phyloP scores from a whole-genome alignment of 2,113 vertebrate species.

The Ptilorrhoa leucosticta region DNA sequence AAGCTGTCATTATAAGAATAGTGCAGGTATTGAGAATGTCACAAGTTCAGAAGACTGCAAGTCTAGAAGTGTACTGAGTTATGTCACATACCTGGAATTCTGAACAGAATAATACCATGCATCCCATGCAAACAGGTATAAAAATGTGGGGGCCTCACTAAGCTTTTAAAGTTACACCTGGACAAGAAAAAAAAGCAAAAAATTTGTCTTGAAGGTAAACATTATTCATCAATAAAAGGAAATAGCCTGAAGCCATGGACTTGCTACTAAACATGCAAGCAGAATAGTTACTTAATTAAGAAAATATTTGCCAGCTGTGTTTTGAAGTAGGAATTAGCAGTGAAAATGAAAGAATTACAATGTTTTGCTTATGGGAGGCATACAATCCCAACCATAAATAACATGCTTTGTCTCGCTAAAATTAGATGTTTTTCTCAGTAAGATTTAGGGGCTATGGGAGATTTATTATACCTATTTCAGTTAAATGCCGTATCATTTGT shows the following conservation, averaged over 20 bases:
- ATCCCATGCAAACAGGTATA: not conserved
- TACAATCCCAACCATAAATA: not conserved
- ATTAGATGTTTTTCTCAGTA: not conserved
- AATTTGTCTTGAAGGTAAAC: conserved; percentile 19
- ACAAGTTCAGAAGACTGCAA: conserved; percentile 36
- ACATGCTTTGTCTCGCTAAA: not conserved
- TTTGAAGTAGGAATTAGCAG: not conserved
- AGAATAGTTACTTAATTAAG: not conserved
- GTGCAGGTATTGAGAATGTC: not conserved
- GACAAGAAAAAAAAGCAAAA: not conserved
- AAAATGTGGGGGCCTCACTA: conserved; percentile 20
- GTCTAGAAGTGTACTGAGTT: conserved; percentile 15
- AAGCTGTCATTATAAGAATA: not conserved
- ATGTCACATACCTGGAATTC: conserved; percentile 61
- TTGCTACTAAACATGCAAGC: not conserved
- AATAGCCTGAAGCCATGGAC: conserved; percentile 10
- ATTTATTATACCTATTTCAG: not conserved
- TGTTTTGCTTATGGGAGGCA: not conserved
- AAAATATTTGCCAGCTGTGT: not conserved
- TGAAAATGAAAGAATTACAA: not conserved
- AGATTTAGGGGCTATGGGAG: not conserved
- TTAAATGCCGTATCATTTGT: not conserved
- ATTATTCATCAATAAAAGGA: not conserved
- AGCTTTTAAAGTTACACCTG: conserved; percentile 53
- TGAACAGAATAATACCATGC: not conserved